These are phyloP conservation scores for Hofmannophila pseudospretella DNA, from an alignment of 2,888 invertebrate genomes.

Conservation along the genomic window DNA sequence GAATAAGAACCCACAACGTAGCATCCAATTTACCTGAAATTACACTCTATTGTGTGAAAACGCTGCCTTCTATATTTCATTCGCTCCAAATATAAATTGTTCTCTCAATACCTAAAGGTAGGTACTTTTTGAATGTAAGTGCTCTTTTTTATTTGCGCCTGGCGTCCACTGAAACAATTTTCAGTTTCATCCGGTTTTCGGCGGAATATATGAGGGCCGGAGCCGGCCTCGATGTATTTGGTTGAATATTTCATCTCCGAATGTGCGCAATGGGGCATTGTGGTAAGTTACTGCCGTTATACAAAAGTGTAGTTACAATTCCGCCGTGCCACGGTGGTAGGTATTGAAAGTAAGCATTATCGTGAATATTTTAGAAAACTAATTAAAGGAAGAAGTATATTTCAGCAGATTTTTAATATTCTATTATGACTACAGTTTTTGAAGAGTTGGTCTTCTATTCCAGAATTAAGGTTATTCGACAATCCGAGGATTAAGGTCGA, in stretches of 20 bases:
- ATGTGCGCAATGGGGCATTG: constrained; percentile 28
- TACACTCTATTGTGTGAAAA: background rate
- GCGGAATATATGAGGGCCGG: constrained; percentile 30
- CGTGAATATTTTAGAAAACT: no score
- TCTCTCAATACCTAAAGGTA: background rate
- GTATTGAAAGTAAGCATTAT: no score
- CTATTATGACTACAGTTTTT: no score
- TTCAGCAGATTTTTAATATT: no score
- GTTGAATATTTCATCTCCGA: constrained; percentile 60
- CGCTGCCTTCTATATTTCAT: background rate
- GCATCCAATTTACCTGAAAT: background rate
- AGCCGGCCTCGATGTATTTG: constrained; percentile 42
- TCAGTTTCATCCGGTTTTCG: constrained; percentile 37
- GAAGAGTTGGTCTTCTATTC: no score
- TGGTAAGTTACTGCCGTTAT: constrained; percentile 29
- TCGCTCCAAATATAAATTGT: background rate
- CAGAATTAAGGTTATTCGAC: no score
- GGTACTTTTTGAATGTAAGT: constrained; percentile 3
- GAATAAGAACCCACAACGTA: background rate
- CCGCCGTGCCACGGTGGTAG: background rate
- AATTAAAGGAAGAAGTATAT: no score
- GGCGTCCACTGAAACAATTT: constrained; percentile 44
- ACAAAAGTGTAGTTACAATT: background rate
- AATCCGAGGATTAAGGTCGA: no score
- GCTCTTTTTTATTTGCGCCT: constrained; percentile 19